Base-by-base conservation (phyloP, 2,888 invertebrate species). In the Agrochola litura region DNA sequence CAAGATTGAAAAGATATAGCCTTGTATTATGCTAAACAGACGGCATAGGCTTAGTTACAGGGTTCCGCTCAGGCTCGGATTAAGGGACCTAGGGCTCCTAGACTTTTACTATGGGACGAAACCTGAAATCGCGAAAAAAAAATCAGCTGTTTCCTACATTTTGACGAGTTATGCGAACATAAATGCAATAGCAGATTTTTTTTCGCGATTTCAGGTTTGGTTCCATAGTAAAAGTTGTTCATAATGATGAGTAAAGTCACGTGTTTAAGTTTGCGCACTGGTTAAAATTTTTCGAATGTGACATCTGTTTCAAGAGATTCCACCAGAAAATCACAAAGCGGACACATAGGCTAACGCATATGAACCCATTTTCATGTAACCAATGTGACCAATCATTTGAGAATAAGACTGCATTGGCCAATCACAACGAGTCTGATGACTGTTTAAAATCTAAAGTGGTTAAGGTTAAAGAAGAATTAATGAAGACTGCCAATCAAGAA, bases 311-410 rank as follows among this genome's bases (percentile, higher is more conserved):
- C 19, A 97, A 96, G 81, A 89, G 95, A 54, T 97, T 97, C 88
- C 95, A 95, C 75, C 97, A 97, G 72, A 97, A 96, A 88, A 96
- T 96, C 22, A 96, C 96, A 2, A 96, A 97, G 96, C 96, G 96
- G 83, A 96, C 96, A 0, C 97, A 97, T 77, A 90, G 95, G 75
- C 77, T 96, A 52, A 96, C 96, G 0, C 97, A 97, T 71, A 88
- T 95, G 75, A 94, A 95, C 71, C 94, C 94, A 0, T 93, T 93
- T 71, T 89, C 92, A 0, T 97, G 97, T 82, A 92, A 91, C 16
- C 90, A 92, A n/a, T 97, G 97, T 68, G 95, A 95, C 0, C 85
- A 90, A 65, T 89, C 92, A 0, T 97, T 96, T 83, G 92, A 93
- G 37, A 93, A 90, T 68, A 94, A 94, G 83, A 83, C 89, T 10